phyloP scores from a whole-genome alignment of 2,888 invertebrate genomes.

The Ennomos erosarius region DNA sequence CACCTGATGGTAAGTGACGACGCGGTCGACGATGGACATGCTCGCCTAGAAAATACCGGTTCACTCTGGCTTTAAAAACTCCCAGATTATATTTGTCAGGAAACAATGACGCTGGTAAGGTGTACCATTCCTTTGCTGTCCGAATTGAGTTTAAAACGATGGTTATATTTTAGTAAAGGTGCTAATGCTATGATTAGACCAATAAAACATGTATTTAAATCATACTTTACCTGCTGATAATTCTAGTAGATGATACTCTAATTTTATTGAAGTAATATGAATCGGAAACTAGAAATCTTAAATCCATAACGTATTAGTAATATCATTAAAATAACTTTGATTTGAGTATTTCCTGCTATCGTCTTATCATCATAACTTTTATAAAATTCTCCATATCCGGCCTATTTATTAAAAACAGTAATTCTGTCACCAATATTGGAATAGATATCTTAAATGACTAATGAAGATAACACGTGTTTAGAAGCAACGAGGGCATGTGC shows the following conservation, averaged over 20 bases:
- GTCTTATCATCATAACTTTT: constrained; percentile 12
- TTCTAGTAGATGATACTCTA: too few species aligned
- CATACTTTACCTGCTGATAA: too few species aligned
- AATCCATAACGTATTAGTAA: constrained; percentile 5
- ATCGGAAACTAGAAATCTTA: background rate
- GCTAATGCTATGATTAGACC: too few species aligned
- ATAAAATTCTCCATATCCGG: constrained; percentile 19
- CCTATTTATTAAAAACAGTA: constrained; percentile 4
- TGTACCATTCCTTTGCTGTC: too few species aligned
- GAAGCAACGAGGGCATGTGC: constrained; percentile 39
- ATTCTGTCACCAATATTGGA: constrained; percentile 13
- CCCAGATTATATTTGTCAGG: too few species aligned
- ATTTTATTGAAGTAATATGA: background rate
- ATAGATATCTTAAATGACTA: constrained; percentile 16
- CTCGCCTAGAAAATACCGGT: too few species aligned
- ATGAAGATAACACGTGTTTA: constrained; percentile 38
- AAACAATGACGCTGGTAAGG: too few species aligned
- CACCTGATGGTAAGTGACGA: too few species aligned
- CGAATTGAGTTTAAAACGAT: too few species aligned
- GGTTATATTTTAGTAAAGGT: background rate
- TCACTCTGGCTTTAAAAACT: too few species aligned
- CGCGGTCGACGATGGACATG: too few species aligned
- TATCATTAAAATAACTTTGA: background rate
- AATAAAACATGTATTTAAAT: too few species aligned
- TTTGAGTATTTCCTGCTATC: constrained; percentile 14